phyloP scores from a whole-genome alignment of 1,140 invertebrate genomes.

The Anoplophora glabripennis region DNA sequence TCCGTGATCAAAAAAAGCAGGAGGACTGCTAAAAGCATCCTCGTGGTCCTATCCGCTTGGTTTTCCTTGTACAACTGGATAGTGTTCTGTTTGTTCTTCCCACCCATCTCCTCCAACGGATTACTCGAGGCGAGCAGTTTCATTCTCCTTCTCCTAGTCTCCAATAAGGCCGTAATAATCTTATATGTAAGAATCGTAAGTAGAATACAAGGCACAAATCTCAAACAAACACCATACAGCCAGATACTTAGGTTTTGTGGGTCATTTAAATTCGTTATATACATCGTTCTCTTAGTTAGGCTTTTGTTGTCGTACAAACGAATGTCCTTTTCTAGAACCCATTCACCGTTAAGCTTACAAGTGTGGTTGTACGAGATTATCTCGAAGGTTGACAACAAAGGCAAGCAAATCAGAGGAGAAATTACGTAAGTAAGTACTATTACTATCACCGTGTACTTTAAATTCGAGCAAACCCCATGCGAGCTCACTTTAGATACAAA shows the following conservation, averaged over 20 bases:
- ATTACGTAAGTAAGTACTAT: conserved; percentile 78
- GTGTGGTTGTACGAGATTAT: conserved; percentile 53
- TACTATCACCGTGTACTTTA: conserved; percentile 64
- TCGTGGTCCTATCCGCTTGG: conserved; percentile 84
- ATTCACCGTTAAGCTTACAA: conserved; percentile 51
- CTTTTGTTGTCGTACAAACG: conserved; percentile 24
- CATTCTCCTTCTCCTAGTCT: conserved; percentile 69
- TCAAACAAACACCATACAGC: conserved; percentile 82
- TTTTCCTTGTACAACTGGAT: conserved; percentile 60
- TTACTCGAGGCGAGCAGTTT: conserved; percentile 52
- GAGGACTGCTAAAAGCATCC: conserved; percentile 89
- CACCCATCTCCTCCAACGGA: conserved; percentile 28
- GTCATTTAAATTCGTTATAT: conserved; percentile 29
- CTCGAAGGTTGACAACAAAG: conserved; percentile 72
- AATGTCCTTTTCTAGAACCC: conserved; percentile 8
- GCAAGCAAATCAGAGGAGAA: conserved; percentile 81
- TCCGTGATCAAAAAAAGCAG: conserved; percentile 85
- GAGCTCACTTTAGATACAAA: conserved; percentile 74
- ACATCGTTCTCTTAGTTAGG: conserved; percentile 52
- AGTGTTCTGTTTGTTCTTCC: conserved; percentile 30
- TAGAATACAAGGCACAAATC: conserved; percentile 78
- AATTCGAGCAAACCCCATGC: conserved; percentile 75
- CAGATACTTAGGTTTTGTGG: conserved; percentile 69
- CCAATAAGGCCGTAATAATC: conserved; percentile 70
- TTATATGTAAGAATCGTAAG: conserved; percentile 76